Percentiles rank a stretch among this genome's conserved stretches.
Evolutionary conservation across 2,797 vertebrate genomes (phyloP).

Genomic region (Eulemur mongoz): DNA sequence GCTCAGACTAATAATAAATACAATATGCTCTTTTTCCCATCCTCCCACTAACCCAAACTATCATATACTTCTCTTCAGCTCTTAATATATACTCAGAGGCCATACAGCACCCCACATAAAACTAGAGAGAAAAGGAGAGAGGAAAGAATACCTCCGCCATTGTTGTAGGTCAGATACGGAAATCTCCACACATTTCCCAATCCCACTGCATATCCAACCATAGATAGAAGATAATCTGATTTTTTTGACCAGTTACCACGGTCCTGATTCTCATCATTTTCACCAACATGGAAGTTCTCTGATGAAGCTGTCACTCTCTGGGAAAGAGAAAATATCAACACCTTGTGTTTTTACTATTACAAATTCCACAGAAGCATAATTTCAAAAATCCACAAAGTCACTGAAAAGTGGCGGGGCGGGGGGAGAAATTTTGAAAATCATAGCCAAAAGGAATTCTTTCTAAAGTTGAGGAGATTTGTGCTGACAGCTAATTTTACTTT

Average conservation of each 20-base stretch:
- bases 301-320: constrained; percentile 81
- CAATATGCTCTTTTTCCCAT: background rate
- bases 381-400: background rate
- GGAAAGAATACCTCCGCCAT: constrained; percentile 91
- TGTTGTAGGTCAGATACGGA: constrained; percentile 95
- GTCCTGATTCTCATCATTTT: constrained; percentile 87
- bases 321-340: constrained; percentile 55
- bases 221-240: constrained; percentile 94
- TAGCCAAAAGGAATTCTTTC: background rate
- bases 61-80: background rate
- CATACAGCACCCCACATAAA: background rate
- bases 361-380: constrained; percentile 13
- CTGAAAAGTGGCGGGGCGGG: background rate
- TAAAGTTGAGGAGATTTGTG: background rate
- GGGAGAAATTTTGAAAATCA: background rate
- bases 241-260: constrained; percentile 96
- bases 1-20: background rate
- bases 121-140: background rate
- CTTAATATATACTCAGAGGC: constrained; percentile 1
- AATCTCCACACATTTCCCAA: constrained; percentile 98
- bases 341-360: background rate
- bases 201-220: constrained; percentile 96
- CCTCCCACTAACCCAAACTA: background rate
- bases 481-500: background rate
- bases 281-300: constrained; percentile 73